Percentiles rank a stretch among this genome's conserved stretches.
Evolutionary conservation across 1,140 invertebrate species (phyloP).

Genomic region (Drosophila malerkotliana): DNA sequence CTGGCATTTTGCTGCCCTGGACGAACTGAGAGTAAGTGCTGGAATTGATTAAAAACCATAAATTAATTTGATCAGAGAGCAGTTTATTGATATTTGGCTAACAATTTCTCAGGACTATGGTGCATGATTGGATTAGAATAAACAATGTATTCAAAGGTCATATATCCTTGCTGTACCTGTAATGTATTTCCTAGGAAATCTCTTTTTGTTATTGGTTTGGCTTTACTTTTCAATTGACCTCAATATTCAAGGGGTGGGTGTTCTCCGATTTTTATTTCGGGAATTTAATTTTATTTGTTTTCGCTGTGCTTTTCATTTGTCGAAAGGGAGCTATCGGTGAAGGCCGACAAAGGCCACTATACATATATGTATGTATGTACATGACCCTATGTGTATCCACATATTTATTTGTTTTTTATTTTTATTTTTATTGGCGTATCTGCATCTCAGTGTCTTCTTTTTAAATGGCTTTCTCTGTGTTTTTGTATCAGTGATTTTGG

Average conservation of each 20-base stretch:
- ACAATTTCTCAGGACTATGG: background rate
- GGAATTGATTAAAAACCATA: constrained; percentile 34
- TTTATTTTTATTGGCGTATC: constrained; percentile 35
- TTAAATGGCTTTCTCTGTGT: constrained; percentile 24
- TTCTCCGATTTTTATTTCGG: constrained; percentile 18
- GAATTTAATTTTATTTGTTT: constrained; percentile 66
- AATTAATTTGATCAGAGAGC: background rate
- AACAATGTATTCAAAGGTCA: background rate
- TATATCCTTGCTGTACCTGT: background rate
- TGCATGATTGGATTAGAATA: constrained; percentile 6
- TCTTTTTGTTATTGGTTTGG: constrained; percentile 15
- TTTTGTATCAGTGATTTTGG: constrained; percentile 33
- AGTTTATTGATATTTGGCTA: background rate
- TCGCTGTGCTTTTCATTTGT: constrained; percentile 25
- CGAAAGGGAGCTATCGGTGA: constrained; percentile 13
- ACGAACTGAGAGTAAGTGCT: background rate
- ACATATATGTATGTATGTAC: background rate
- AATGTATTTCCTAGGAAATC: background rate
- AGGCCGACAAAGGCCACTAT: constrained; percentile 3
- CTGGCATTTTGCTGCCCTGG: constrained; percentile 2
- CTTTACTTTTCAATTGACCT: constrained; percentile 7
- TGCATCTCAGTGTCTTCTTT: constrained; percentile 34
- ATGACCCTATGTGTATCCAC: background rate
- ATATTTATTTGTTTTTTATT: constrained; percentile 12
- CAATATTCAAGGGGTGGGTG: background rate